Evolutionary conservation across 2,113 vertebrate species (phyloP).

Genomic region (Indri indri): DNA sequence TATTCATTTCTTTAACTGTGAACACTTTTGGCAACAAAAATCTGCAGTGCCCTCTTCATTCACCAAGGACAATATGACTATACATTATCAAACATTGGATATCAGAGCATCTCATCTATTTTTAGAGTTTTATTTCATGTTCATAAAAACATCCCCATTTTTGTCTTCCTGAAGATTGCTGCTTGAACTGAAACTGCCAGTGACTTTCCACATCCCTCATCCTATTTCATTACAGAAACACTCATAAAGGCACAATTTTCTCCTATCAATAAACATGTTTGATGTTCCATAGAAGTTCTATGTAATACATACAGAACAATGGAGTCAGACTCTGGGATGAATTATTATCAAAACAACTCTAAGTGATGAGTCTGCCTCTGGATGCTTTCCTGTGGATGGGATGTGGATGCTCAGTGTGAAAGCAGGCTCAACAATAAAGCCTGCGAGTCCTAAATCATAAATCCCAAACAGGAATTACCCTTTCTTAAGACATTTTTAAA

Average conservation of each 20-base stretch:
- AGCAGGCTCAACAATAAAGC: slow-evolving; percentile 12
- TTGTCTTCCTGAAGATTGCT: slow-evolving; percentile 40
- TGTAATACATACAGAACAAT: slow-evolving; percentile 63
- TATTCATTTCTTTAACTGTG: background rate
- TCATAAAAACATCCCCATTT: slow-evolving; percentile 58
- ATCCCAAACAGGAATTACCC: slow-evolving; percentile 40
- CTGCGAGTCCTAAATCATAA: slow-evolving; percentile 41
- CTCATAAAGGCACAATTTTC: slow-evolving; percentile 61
- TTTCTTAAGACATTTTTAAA: slow-evolving; percentile 48
- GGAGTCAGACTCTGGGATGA: slow-evolving; percentile 48
- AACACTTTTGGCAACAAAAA: background rate
- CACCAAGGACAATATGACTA: background rate
- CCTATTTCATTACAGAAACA: slow-evolving; percentile 62
- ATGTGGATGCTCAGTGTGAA: background rate
- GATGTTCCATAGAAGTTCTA: slow-evolving; percentile 53
- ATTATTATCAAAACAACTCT: slow-evolving; percentile 55
- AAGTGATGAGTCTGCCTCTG: background rate
- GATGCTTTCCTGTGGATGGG: background rate
- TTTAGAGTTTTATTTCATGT: slow-evolving; percentile 70
- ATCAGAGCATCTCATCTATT: slow-evolving; percentile 48
- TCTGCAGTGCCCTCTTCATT: background rate
- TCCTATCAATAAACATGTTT: slow-evolving; percentile 70
- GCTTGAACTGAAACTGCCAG: slow-evolving; percentile 25
- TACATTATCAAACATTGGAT: slow-evolving; percentile 10
- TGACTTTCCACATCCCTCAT: slow-evolving; percentile 50